Conservation (phyloP, 2,797 vertebrate genomes). For the Monodelphis domestica region DNA sequence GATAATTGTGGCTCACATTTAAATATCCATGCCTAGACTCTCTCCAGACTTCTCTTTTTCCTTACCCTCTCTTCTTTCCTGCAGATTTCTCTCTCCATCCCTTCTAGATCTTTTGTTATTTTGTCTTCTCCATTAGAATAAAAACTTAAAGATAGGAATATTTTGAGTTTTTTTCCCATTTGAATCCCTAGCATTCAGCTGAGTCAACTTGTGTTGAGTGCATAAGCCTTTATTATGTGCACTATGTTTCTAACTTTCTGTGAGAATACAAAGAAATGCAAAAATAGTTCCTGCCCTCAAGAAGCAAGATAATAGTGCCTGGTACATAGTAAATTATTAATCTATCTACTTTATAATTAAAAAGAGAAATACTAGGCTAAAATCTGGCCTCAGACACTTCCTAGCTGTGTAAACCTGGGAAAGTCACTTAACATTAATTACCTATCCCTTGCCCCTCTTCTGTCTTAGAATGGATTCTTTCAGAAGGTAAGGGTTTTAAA, state of each 20-base stretch:
- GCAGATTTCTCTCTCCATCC: neutral
- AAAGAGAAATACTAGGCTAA: no score
- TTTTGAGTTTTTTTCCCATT: neutral
- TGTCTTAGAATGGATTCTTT: no score
- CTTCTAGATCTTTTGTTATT: neutral
- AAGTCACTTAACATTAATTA: no score
- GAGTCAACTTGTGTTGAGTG: no score
- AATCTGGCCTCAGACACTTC: no score
- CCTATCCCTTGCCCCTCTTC: no score
- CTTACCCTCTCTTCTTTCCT: neutral
- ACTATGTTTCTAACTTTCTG: neutral
- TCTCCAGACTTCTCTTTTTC: neutral
- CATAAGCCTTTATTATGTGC: neutral
- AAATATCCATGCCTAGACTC: neutral
- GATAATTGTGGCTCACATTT: neutral
- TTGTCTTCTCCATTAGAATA: neutral
- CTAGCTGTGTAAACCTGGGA: no score
- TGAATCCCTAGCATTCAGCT: neutral
- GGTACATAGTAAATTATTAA: neutral
- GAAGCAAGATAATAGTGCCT: neutral
- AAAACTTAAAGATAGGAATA: neutral
- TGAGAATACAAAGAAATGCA: neutral
- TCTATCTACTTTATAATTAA: neutral
- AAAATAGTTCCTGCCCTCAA: neutral
- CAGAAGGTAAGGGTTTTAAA: no score